Evolutionary conservation across 2,888 invertebrate genomes (phyloP).

Genomic region (Apomyelois bistriatella): DNA sequence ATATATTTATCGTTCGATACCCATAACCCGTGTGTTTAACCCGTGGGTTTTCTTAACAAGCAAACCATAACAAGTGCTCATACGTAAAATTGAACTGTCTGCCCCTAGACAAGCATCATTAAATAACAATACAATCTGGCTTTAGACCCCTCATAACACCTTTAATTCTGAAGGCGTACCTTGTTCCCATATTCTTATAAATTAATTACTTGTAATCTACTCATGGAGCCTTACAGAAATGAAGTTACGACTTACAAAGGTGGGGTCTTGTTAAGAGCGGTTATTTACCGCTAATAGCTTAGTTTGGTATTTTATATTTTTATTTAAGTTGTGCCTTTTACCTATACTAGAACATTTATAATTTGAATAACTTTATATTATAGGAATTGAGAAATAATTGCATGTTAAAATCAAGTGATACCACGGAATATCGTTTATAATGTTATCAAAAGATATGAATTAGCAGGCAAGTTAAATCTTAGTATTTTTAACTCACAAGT

Average conservation of each 20-base stretch:
- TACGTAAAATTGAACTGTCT: not conserved
- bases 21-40: not conserved
- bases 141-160: slow-evolving; percentile 9
- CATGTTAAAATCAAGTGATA: no score
- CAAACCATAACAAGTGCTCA: not conserved
- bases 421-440: no score
- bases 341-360: no score
- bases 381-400: no score
- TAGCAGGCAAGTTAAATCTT: no score
- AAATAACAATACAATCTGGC: slow-evolving; percentile 14
- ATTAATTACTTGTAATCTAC: slow-evolving; percentile 80
- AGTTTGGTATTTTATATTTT: no score
- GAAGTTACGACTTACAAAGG: slow-evolving; percentile 68
- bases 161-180: slow-evolving; percentile 56
- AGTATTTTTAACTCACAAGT: no score
- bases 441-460: no score
- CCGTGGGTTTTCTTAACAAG: not conserved
- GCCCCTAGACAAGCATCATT: slow-evolving; percentile 9
- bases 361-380: no score
- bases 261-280: slow-evolving; percentile 16
- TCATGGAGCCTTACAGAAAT: slow-evolving; percentile 75
- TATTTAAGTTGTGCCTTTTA: no score
- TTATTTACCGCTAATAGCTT: not conserved
- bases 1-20: not conserved
- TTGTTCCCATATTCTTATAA: slow-evolving; percentile 77